Evolutionary conservation across 2,113 vertebrate species (phyloP).

Genomic region (Odocoileus virginianus): DNA sequence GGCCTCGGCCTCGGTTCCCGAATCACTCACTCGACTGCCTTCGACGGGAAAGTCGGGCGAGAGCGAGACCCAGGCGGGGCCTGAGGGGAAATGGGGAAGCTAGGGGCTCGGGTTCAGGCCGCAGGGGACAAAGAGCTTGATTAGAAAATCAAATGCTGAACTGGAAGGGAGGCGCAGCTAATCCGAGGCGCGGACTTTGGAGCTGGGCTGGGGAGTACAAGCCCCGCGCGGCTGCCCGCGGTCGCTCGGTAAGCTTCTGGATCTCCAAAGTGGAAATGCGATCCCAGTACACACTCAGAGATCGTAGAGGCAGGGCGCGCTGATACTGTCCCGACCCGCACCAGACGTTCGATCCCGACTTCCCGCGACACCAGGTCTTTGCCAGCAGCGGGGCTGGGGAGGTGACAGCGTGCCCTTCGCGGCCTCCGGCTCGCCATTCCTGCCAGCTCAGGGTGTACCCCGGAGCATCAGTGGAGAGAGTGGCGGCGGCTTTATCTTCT

Average conservation of each 20-base stretch:
- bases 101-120: constrained; percentile 23
- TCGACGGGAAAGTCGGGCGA: constrained; percentile 63
- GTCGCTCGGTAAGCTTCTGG: not conserved
- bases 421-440: not conserved
- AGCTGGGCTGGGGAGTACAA: not conserved
- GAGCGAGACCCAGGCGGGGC: constrained; percentile 40
- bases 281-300: not conserved
- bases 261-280: not conserved
- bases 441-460: not conserved
- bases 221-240: not conserved
- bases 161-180: not conserved
- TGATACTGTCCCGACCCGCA: not conserved
- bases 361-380: not conserved
- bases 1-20: constrained; percentile 41
- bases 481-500: not conserved
- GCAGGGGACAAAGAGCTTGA: constrained; percentile 59
- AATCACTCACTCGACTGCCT: constrained; percentile 41
- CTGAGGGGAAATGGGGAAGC: constrained; percentile 20
- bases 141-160: constrained; percentile 46
- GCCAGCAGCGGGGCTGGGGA: fast-evolving
- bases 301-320: not conserved
- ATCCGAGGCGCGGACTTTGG: not conserved
- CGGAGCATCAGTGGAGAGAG: not conserved
- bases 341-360: not conserved
- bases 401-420: not conserved